Evolutionary conservation across 2,797 vertebrate species (phyloP).

Genomic region (Eleutherodactylus coqui): DNA sequence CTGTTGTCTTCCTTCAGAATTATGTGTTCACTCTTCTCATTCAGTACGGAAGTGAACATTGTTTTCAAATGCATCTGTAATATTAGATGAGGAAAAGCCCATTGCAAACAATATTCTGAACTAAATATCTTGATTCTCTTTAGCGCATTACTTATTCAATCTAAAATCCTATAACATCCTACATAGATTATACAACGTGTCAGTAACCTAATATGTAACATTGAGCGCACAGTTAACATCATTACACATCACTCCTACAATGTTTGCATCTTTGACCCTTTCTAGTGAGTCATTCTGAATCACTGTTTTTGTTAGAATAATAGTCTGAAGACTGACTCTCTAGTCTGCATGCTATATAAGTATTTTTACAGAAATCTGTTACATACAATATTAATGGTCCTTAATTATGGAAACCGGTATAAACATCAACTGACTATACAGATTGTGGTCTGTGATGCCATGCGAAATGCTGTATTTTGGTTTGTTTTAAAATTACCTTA

Average conservation of each 20-base stretch:
- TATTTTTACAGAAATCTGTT: background rate
- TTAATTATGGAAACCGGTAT: background rate
- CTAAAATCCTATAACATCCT: constrained; percentile 31
- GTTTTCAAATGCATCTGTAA: constrained; percentile 43
- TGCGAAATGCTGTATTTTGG: background rate
- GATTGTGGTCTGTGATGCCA: constrained; percentile 1
- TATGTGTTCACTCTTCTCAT: constrained; percentile 9
- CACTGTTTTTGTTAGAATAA: constrained; percentile 42
- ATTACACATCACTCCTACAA: constrained; percentile 24
- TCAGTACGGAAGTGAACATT: constrained; percentile 12
- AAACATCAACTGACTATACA: background rate
- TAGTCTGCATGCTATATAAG: constrained; percentile 7
- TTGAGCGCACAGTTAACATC: constrained; percentile 16
- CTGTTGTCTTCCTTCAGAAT: background rate
- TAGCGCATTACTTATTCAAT: constrained; percentile 35
- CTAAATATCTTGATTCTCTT: constrained; percentile 2
- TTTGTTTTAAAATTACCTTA: constrained; percentile 13
- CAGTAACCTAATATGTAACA: constrained; percentile 40
- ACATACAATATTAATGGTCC: background rate
- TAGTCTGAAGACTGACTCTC: constrained; percentile 23
- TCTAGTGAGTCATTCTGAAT: constrained; percentile 57
- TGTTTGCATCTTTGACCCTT: constrained; percentile 34
- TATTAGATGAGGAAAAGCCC: background rate
- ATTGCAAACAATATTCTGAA: background rate
- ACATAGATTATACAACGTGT: background rate